phyloP scores from a whole-genome alignment of 2,888 invertebrate species.

The Ligdia adustata region DNA sequence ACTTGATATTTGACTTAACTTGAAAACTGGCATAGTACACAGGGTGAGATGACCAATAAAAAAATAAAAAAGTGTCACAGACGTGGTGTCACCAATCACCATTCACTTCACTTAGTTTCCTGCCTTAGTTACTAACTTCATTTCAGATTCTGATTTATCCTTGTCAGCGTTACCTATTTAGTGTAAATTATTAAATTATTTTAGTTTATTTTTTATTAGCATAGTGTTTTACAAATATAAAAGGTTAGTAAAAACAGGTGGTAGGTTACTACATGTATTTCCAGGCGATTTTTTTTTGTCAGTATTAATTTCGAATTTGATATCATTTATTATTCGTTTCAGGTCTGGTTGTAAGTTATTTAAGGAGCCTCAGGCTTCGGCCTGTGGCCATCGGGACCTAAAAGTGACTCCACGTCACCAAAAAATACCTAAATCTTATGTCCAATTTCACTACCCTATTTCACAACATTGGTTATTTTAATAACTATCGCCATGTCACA shows the following conservation, averaged over 20 bases:
- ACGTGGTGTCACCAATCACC: too few species aligned
- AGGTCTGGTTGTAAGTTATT: conserved; percentile 48
- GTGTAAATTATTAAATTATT: conserved; percentile 69
- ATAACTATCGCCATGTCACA: conserved; percentile 63
- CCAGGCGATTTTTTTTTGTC: conserved; percentile 59
- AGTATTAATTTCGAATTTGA: conserved; percentile 33
- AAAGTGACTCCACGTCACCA: conserved; percentile 37
- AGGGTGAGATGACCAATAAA: too few species aligned
- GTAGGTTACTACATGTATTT: conserved; percentile 49
- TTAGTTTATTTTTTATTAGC: conserved; percentile 66
- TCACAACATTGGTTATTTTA: conserved; percentile 44
- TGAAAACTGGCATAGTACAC: too few species aligned
- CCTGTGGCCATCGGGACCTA: conserved; percentile 61
- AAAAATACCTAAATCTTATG: conserved; percentile 38
- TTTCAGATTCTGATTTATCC: conserved; percentile 66
- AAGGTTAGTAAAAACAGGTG: conserved; percentile 45
- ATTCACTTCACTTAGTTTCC: too few species aligned
- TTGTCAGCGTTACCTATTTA: conserved; percentile 59
- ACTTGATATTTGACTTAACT: too few species aligned
- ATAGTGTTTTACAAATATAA: conserved; percentile 50
- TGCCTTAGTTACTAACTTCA: too few species aligned
- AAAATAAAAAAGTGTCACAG: too few species aligned
- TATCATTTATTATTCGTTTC: conserved; percentile 44
- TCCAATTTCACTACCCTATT: conserved; percentile 41
- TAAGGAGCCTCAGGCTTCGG: conserved; percentile 72